These are phyloP conservation scores for Brachyptera putata DNA, from an alignment of 2,888 invertebrate species.

Conservation along the genomic window DNA sequence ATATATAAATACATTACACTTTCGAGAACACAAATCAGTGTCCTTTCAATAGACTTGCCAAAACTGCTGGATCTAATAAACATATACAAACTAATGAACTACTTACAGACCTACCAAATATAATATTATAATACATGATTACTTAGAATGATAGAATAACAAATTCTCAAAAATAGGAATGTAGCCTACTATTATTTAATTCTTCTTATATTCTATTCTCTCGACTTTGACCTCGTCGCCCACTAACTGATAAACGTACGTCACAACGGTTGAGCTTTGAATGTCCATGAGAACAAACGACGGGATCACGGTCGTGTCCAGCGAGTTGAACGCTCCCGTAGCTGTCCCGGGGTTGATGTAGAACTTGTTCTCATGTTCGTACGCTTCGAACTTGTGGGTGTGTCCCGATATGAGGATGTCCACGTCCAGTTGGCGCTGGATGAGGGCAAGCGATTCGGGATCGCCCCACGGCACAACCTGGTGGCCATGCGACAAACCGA, in stretches of 20 bases:
- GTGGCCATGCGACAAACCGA: slow-evolving; percentile 96
- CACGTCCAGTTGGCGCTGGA: slow-evolving; percentile 95
- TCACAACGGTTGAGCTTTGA: slow-evolving; percentile 94
- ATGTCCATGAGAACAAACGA: slow-evolving; percentile 99
- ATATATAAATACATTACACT: too few relatives aligned
- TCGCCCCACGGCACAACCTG: slow-evolving; percentile 98
- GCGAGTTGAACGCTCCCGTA: slow-evolving; percentile 93
- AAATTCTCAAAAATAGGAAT: too few relatives aligned
- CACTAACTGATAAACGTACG: slow-evolving; percentile 95
- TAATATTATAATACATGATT: too few relatives aligned
- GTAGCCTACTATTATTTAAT: slow-evolving; percentile 46
- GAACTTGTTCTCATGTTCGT: slow-evolving; percentile 97
- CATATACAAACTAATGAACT: too few relatives aligned
- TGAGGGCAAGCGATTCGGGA: slow-evolving; percentile 85
- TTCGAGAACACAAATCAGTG: too few relatives aligned
- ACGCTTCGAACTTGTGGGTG: slow-evolving; percentile 97
- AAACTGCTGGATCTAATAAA: too few relatives aligned
- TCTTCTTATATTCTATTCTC: slow-evolving; percentile 94
- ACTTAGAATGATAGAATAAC: too few relatives aligned
- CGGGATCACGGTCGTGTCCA: slow-evolving; percentile 85
- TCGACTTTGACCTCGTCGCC: slow-evolving; percentile 99
- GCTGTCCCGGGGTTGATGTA: slow-evolving; percentile 99
- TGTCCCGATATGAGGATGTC: slow-evolving; percentile 98
- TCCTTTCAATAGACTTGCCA: too few relatives aligned
- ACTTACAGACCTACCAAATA: too few relatives aligned